Evolutionary conservation across 2,888 invertebrate genomes (phyloP).

Genomic region (Epinotia ramella): DNA sequence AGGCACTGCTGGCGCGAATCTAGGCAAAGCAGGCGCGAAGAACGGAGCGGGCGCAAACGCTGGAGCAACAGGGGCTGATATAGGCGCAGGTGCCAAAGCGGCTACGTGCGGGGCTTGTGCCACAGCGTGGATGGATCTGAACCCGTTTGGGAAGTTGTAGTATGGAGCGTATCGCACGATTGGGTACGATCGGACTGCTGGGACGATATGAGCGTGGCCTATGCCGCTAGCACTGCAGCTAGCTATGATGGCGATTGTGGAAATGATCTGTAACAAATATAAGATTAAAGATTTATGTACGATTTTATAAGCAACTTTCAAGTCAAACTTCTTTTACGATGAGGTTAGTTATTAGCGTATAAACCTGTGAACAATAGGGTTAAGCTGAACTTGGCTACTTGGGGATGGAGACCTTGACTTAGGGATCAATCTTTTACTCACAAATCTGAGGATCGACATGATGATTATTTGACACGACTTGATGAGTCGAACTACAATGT

Average conservation of each 20-base stretch:
- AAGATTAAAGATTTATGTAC: slow-evolving; percentile 2
- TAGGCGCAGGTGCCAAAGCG: slow-evolving; percentile 47
- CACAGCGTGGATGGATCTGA: slow-evolving; percentile 75
- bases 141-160: slow-evolving; percentile 76
- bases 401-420: not conserved
- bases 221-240: slow-evolving; percentile 77
- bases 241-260: slow-evolving; percentile 69
- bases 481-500: slow-evolving; percentile 71
- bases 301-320: not conserved
- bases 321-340: not conserved
- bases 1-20: slow-evolving; percentile 48
- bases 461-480: slow-evolving; percentile 66
- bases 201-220: slow-evolving; percentile 70
- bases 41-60: slow-evolving; percentile 40
- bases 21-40: slow-evolving; percentile 54
- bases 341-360: not conserved
- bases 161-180: slow-evolving; percentile 79
- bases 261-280: slow-evolving; percentile 66
- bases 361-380: not conserved
- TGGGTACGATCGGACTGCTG: slow-evolving; percentile 70
- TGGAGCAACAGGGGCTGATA: slow-evolving; percentile 45
- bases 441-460: slow-evolving; percentile 75
- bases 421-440: slow-evolving; percentile 59
- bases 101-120: slow-evolving; percentile 62
- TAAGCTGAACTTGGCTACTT: not conserved